Base-by-base conservation (phyloP, 2,797 vertebrate species). In the Tiaroga cobitis region DNA sequence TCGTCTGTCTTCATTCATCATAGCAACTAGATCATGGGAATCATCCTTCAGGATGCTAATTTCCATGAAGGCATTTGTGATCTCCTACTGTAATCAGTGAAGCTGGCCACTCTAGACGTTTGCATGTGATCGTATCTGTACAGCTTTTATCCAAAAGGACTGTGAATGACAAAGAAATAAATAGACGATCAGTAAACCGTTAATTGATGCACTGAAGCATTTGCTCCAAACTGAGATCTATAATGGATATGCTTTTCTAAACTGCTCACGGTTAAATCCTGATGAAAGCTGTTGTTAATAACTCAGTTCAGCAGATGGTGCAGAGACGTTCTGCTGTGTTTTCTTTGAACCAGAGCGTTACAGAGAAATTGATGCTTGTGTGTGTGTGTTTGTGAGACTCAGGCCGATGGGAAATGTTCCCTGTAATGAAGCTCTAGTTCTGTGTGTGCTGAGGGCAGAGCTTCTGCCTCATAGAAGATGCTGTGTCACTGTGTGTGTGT, bases 201-300 rank as follows among this genome's bases (percentile, higher is more conserved):
- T 82, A 82, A 61, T 73, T 82, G 41, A 65, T 51, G 74, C 32
- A 39, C 8, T 51, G 70, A 75, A 49, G 41, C 26, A 8, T 72
- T 82, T 29, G 51, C 37, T 32, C n/a, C 56, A 61, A 46, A 49
- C 56, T 5, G 41, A 74, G 81, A 63, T 82, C 56, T n/a, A 15
- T 74, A 74, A 49, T 74, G 70, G 81, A 49, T 65, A 16, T 49
- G 43, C 61, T 5, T 21, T 74, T 65, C 54, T 49, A 65, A 65
- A 74, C 19, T 34, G 54, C 19, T 34, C 51, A 72, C 54, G 80
- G 68, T 82, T 81, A 37, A 82, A 51, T 61, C 68, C 80, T 74
- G 43, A 83, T 83, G 56, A 34, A 65, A 70, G 74, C 67, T 85
- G 51, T 85, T 80, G 65, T 59, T 77, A 59, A 75, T 75, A 83